phyloP scores from a whole-genome alignment of 1,140 invertebrate species.

The Diorhabda sublineata region DNA sequence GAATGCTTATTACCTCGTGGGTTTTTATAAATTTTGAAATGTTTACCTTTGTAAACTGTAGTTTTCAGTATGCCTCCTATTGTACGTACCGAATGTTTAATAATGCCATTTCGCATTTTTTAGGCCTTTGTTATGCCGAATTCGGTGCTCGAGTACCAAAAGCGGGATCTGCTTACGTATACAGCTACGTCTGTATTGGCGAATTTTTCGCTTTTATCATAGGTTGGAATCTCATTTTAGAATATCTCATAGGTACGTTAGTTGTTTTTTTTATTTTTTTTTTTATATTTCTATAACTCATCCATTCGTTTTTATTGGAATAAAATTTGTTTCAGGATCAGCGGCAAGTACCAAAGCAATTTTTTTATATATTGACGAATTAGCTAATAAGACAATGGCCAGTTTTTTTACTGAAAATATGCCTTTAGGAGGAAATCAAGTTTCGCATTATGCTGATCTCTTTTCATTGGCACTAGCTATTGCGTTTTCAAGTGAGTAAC shows the following conservation, averaged over 20 bases:
- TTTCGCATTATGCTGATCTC: slow-evolving; percentile 66
- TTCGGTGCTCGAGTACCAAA: slow-evolving; percentile 84
- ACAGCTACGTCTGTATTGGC: slow-evolving; percentile 85
- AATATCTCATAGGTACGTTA: slow-evolving; percentile 79
- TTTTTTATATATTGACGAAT: slow-evolving; percentile 66
- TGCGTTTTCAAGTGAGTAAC: slow-evolving; percentile 53
- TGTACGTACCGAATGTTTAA: too few species aligned
- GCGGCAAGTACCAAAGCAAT: slow-evolving; percentile 72
- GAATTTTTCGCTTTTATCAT: slow-evolving; percentile 75
- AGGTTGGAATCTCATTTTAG: slow-evolving; percentile 87
- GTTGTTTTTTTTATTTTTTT: background rate
- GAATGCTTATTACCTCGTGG: too few species aligned
- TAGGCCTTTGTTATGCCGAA: slow-evolving; percentile 81
- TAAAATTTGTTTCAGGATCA: slow-evolving; percentile 48
- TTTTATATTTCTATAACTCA: background rate
- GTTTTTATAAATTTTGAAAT: too few species aligned
- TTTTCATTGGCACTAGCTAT: slow-evolving; percentile 59
- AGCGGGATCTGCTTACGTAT: slow-evolving; percentile 84
- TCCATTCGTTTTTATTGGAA: background rate
- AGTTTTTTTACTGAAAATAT: slow-evolving; percentile 56
- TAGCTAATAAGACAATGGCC: slow-evolving; percentile 60
- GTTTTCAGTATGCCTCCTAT: too few species aligned
- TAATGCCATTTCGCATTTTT: slow-evolving; percentile 33
- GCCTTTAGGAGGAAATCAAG: slow-evolving; percentile 54
- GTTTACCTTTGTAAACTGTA: too few species aligned